Evolutionary conservation across 2,797 vertebrate genomes (phyloP), one percentile per base, ranked within the genome.

Genomic region (Ataeniobius toweri): DNA sequence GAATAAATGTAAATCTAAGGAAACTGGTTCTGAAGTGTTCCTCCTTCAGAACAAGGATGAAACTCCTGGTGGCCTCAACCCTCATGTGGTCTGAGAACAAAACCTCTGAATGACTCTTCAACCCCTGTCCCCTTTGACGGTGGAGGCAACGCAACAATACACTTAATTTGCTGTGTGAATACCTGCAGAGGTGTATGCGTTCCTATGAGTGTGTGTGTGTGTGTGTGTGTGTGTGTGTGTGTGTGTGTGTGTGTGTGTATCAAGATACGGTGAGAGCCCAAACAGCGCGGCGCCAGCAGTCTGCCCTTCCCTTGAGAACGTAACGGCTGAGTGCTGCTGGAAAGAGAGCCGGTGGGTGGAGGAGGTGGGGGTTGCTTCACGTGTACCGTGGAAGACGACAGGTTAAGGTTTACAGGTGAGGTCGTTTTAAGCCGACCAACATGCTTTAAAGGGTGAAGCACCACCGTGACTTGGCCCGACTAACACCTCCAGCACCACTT

Each of bases 231-330:
- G 28, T 70, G 68, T 78, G 75, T 81, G 82, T 85, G 65, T 81
- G 77, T 84, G 75, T 82, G 71, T 83, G 84, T 86, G 83, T 79
- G 84, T 88, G 85, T 84, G 85, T 82, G 87, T 58, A 86, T 78
- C 14, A 59, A 80, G 74, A 85, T 81, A 86, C 75, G 77, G 87
- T 59, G 6, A 78, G 89, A 94, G 94, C 89, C 93, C 92, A 94
- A 95, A 95, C 93, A 95, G 87, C 73, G 88, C 86, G 95, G 95
- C 95, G 95, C 95, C 95, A 95, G 94, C 84, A 95, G 95, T 95
- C 95, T 96, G 95, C 91, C 94, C 93, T 94, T 94, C 94, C 93
- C 92, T 86, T 92, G 92, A 94, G 93, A 95, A 94, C 91, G 94
- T 95, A 95, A 95, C 94, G 94, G 94, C 93, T 96, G 93, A 96